Evolutionary conservation across 2,113 vertebrate genomes (phyloP).

Genomic region (Colaptes auratus): DNA sequence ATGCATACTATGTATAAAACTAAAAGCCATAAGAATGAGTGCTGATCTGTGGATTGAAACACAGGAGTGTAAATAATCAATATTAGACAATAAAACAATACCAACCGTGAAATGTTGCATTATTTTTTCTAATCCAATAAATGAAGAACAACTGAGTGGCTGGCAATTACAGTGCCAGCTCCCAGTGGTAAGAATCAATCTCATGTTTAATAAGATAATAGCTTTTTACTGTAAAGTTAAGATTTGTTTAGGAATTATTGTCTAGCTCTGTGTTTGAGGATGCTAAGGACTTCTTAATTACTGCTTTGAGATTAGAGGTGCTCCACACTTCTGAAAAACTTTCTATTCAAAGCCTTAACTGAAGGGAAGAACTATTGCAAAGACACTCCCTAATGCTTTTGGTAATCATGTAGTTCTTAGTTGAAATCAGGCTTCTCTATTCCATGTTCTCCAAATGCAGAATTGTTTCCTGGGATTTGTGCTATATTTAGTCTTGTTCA

Average conservation of each 20-base stretch:
- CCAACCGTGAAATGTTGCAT: conserved; percentile 62
- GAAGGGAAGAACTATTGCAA: not conserved
- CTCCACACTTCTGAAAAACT: not conserved
- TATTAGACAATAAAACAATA: conserved; percentile 82
- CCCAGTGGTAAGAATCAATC: not conserved
- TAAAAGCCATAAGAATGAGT: conserved; percentile 83
- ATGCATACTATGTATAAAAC: conserved; percentile 70
- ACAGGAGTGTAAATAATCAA: conserved; percentile 81
- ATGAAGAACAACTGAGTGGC: not conserved
- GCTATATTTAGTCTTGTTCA: not conserved
- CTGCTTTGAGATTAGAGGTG: conserved; percentile 12
- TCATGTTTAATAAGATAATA: not conserved
- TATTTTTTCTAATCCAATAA: conserved; percentile 69
- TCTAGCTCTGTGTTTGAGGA: not conserved
- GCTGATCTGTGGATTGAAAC: conserved; percentile 77
- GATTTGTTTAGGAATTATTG: not conserved
- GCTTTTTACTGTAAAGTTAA: not conserved
- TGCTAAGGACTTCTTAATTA: not conserved
- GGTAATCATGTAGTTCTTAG: not conserved
- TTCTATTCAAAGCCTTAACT: conserved; percentile 32
- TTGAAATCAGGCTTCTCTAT: not conserved
- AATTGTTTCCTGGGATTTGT: not conserved
- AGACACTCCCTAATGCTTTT: not conserved
- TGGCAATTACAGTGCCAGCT: not conserved
- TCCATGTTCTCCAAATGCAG: not conserved